Evolutionary conservation across 2,888 invertebrate species (phyloP).

Genomic region (Electrophaes corylata): DNA sequence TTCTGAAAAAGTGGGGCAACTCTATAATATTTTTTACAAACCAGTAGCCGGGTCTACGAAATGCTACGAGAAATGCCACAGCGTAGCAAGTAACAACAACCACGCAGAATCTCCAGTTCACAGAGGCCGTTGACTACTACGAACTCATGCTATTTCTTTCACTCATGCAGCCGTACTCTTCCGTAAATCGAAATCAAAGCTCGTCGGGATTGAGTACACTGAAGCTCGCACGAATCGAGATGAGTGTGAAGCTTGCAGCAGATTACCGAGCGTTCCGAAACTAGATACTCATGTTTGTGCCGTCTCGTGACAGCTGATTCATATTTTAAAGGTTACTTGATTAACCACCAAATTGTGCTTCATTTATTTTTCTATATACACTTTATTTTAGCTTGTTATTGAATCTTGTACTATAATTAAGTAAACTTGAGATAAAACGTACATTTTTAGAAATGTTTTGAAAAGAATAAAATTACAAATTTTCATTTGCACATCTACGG

Average conservation of each 20-base stretch:
- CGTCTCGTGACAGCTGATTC: constrained; percentile 5
- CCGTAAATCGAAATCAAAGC: constrained; percentile 84
- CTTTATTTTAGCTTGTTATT: background rate
- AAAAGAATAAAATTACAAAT: background rate
- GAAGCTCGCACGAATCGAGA: constrained; percentile 64
- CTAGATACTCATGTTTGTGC: constrained; percentile 10
- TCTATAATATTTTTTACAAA: constrained; percentile 9
- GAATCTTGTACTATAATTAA: background rate
- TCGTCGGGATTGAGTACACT: constrained; percentile 74
- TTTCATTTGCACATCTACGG: constrained; percentile 54
- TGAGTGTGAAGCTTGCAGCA: constrained; percentile 62
- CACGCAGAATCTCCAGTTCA: constrained; percentile 53
- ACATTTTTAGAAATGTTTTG: background rate
- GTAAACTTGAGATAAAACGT: background rate
- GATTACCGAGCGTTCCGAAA: constrained; percentile 63
- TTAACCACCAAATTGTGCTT: background rate
- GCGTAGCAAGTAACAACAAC: constrained; percentile 57
- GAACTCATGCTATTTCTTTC: constrained; percentile 59
- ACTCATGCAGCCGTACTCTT: constrained; percentile 72
- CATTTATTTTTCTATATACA: background rate
- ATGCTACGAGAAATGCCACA: constrained; percentile 64
- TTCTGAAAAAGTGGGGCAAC: constrained; percentile 21
- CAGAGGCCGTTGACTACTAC: constrained; percentile 80
- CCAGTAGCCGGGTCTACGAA: constrained; percentile 45
- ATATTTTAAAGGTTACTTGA: background rate